A percentile compares a stretch with the other conserved stretches of the same genome.
phyloP scores from a whole-genome alignment of 2,888 invertebrate genomes.

The Myathropa florea region DNA sequence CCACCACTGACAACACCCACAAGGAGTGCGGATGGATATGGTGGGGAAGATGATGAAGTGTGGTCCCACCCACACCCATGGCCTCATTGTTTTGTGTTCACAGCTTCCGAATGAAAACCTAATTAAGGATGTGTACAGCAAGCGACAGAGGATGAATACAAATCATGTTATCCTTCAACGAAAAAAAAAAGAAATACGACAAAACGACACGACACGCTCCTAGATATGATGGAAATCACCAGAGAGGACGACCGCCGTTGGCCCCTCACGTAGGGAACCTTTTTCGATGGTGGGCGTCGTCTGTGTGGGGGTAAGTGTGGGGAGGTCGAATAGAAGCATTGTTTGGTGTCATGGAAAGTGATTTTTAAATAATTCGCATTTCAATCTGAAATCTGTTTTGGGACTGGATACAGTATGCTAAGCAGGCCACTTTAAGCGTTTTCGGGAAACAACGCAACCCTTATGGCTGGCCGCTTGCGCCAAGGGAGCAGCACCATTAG shows the following conservation, averaged over 20 bases:
- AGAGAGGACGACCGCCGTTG: slow-evolving; percentile 1
- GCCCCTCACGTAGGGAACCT: slow-evolving; percentile 39
- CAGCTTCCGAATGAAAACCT: slow-evolving; percentile 62
- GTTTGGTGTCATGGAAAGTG: slow-evolving; percentile 37
- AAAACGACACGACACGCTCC: slow-evolving; percentile 8
- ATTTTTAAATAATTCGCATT: slow-evolving; percentile 51
- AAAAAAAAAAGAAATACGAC: background rate
- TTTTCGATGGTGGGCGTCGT: slow-evolving; percentile 8
- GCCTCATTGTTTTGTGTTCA: slow-evolving; percentile 38
- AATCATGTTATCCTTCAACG: slow-evolving; percentile 37
- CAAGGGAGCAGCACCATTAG: background rate
- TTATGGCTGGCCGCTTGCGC: background rate
- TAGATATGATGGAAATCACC: slow-evolving; percentile 41
- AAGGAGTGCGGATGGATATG: background rate
- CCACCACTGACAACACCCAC: background rate
- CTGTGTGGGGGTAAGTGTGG: slow-evolving; percentile 27
- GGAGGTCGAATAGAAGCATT: background rate
- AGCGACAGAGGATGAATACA: slow-evolving; percentile 60
- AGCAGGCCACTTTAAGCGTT: background rate
- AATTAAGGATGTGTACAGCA: slow-evolving; percentile 64
- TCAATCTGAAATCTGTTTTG: slow-evolving; percentile 23
- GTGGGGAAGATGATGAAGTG: background rate
- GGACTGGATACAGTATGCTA: background rate
- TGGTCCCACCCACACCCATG: background rate
- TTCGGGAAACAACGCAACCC: background rate